These are phyloP conservation scores for Takifugu ocellatus DNA, from an alignment of 2,797 vertebrate genomes.

Conservation along the genomic window DNA sequence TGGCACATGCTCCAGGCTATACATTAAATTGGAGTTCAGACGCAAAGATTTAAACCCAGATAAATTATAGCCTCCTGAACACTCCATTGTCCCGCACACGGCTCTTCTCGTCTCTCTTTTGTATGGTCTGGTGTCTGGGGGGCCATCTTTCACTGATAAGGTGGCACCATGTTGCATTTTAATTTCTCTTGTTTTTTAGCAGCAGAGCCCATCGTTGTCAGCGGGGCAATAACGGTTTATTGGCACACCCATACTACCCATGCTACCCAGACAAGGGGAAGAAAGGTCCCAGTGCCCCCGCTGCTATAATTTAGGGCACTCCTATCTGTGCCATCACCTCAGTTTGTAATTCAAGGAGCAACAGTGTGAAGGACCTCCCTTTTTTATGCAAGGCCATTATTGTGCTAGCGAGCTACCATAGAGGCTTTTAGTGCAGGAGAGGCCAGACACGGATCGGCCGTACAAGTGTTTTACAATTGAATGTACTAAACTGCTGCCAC, in stretches of 20 bases:
- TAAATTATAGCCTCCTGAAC: constrained; percentile 51
- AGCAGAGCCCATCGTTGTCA: constrained; percentile 61
- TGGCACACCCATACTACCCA: constrained; percentile 41
- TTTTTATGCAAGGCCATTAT: constrained; percentile 76
- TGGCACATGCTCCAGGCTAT: constrained; percentile 8
- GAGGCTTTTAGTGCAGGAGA: constrained; percentile 80
- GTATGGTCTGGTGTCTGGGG: constrained; percentile 49
- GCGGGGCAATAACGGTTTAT: constrained; percentile 74
- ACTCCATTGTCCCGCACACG: constrained; percentile 52
- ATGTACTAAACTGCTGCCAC: constrained; percentile 75
- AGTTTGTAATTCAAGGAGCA: constrained; percentile 83
- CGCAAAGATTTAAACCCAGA: constrained; percentile 51
- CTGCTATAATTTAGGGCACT: constrained; percentile 76
- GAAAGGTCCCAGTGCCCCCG: constrained; percentile 54
- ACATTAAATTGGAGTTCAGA: constrained; percentile 53
- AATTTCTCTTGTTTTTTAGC: constrained; percentile 71
- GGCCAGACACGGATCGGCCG: constrained; percentile 75
- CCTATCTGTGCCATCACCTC: constrained; percentile 77
- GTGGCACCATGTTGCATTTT: constrained; percentile 57
- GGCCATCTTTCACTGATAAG: constrained; percentile 31
- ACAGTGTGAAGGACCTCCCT: constrained; percentile 68
- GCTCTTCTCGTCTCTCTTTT: constrained; percentile 48
- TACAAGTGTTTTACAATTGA: constrained; percentile 86
- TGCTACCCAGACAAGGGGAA: constrained; percentile 43
- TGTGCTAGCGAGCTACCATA: constrained; percentile 75